These are phyloP conservation scores for Callinectes sapidus DNA, from an alignment of 2,888 invertebrate genomes.

Conservation along the genomic window DNA sequence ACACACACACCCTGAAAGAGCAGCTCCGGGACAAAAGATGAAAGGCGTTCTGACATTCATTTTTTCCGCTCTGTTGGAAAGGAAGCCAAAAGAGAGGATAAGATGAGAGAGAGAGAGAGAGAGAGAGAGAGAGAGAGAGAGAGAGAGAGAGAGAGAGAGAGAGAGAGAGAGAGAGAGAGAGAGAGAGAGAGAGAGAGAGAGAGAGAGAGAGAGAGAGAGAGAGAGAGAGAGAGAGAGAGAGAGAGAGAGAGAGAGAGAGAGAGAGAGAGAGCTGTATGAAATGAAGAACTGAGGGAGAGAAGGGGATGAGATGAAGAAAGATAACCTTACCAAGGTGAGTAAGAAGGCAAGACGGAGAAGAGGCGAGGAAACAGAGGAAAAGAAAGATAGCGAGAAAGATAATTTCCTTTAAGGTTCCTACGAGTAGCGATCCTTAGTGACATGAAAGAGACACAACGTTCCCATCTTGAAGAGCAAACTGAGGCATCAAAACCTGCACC, in stretches of 20 bases:
- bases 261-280: not conserved
- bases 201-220: too few relatives aligned
- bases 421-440: not conserved
- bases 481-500: too few relatives aligned
- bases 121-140: too few relatives aligned
- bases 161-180: too few relatives aligned
- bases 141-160: too few relatives aligned
- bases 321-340: not conserved
- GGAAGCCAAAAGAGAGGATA: too few relatives aligned
- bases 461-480: too few relatives aligned
- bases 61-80: not conserved
- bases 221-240: too few relatives aligned
- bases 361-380: not conserved
- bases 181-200: too few relatives aligned
- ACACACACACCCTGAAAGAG: not conserved
- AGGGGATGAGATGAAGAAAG: not conserved
- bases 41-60: slow-evolving; percentile 6
- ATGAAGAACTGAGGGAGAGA: not conserved
- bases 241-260: not conserved
- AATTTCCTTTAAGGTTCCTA: not conserved
- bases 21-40: not conserved
- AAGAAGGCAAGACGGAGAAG: not conserved
- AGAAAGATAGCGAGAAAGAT: not conserved
- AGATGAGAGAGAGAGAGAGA: too few relatives aligned
- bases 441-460: not conserved